These are phyloP conservation scores for Homarus gammarus DNA, from an alignment of 2,888 invertebrate species.

Conservation along the genomic window DNA sequence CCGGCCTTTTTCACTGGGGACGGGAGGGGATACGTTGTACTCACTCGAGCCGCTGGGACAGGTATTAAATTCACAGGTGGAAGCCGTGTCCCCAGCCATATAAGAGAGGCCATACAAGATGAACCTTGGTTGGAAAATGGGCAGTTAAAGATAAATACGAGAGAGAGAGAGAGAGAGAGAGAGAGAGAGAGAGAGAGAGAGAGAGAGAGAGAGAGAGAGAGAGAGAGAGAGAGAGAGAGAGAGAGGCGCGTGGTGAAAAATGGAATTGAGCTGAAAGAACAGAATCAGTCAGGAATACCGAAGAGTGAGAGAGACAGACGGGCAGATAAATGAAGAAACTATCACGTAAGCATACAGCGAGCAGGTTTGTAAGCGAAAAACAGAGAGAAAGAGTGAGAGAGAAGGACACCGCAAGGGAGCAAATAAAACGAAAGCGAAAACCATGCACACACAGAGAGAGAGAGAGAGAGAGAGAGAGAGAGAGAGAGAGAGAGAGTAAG, in stretches of 20 bases:
- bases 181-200: background rate
- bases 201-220: background rate
- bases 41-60: too few relatives aligned
- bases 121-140: too few relatives aligned
- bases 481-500: background rate
- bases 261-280: background rate
- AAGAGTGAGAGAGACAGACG: background rate
- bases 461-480: background rate
- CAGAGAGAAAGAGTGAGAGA: background rate
- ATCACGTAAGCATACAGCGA: too few relatives aligned
- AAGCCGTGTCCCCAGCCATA: too few relatives aligned
- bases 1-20: too few relatives aligned
- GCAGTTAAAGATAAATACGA: too few relatives aligned
- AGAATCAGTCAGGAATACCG: background rate
- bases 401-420: background rate
- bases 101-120: too few relatives aligned
- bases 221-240: background rate
- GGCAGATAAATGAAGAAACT: background rate
- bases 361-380: background rate
- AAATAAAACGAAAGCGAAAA: background rate
- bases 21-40: too few relatives aligned
- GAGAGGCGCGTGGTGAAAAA: background rate
- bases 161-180: too few relatives aligned
- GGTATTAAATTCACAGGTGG: too few relatives aligned
- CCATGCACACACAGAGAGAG: constrained; percentile 8